A percentile compares a stretch with the other conserved stretches of the same genome.
Conservation (phyloP, 2,888 invertebrate genomes). For the Caenorhabditis sp. region DNA sequence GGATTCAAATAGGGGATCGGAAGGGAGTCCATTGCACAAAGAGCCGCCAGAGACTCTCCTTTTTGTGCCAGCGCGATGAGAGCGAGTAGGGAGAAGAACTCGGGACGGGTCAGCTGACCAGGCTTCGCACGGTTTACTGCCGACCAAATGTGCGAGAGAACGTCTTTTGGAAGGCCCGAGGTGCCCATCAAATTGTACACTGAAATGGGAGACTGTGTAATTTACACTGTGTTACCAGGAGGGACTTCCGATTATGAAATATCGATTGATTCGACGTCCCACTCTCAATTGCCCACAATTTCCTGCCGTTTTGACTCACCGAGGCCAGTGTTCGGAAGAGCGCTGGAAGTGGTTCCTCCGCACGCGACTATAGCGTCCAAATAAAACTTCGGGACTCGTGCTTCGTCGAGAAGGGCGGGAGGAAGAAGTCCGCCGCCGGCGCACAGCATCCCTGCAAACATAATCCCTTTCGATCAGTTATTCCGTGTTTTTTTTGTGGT, state of each 20-base stretch:
- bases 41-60: slow-evolving; percentile 71
- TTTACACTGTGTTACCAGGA: no score
- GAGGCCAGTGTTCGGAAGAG: slow-evolving; percentile 70
- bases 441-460: slow-evolving; percentile 58
- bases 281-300: not conserved
- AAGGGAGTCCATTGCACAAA: slow-evolving; percentile 67
- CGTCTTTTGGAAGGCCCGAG: slow-evolving; percentile 80
- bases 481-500: not conserved
- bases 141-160: slow-evolving; percentile 81
- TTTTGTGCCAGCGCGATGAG: slow-evolving; percentile 81
- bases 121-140: slow-evolving; percentile 80
- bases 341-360: slow-evolving; percentile 66
- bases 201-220: no score
- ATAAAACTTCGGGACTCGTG: slow-evolving; percentile 73
- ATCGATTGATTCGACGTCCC: no score
- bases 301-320: slow-evolving; percentile 44
- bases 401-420: slow-evolving; percentile 73
- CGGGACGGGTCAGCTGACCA: slow-evolving; percentile 80
- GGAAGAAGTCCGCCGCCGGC: slow-evolving; percentile 74
- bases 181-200: slow-evolving; percentile 81
- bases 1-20: slow-evolving; percentile 72
- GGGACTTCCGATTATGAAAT: no score
- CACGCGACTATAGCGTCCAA: slow-evolving; percentile 71
- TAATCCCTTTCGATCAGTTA: not conserved
- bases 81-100: slow-evolving; percentile 81